Base-by-base conservation (phyloP, 2,113 vertebrate genomes). In the Melanerpes aurifrons region DNA sequence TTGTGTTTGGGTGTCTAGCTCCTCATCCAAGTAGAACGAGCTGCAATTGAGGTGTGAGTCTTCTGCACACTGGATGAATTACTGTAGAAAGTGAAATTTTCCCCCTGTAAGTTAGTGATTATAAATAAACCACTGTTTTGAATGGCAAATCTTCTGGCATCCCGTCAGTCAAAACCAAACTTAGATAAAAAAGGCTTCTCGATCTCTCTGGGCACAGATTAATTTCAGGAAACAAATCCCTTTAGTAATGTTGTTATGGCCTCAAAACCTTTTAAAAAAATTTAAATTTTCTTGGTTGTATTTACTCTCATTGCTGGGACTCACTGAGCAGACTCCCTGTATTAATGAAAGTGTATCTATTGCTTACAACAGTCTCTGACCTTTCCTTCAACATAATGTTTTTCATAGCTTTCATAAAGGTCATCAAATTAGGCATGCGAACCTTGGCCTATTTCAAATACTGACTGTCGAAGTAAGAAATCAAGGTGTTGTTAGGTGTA, bases 201-300 rank as follows among this genome's bases (percentile, higher is more conserved):
- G 43, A 14, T 45, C 14, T 45, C 2, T 82, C 89, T 87, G 77
- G 64, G 25, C 53, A 82, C 18, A 73, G 61, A 69, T 76, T 59
- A 56, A 62, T 92, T 92, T 82, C 72, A 85, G 43, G 48, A 82
- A 92, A 64, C 4, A 13, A 5, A 3, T 63, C 21, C 31, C 59
- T 82, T 90, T 48, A 56, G 20, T 64, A 89, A 50, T 62, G 25
- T 32, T 87, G 16, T 14, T 62, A 26, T 0, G 5, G 15, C 45
- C 40, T 79, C 87, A 6, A 3, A 64, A 15, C 22, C 26, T 21
- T 15, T 25, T 10, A 40, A 10, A 40, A 40, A 40, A 40, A 40
- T 10, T 40, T 40, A 10, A 9, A 4, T 1, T 0, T 2, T 18
- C 68, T 24, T 1, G 9, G 7, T 54, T 31, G 1, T 57, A 10